Evolutionary conservation across 2,797 vertebrate genomes (phyloP).

Genomic region (Crenuchus spilurus): DNA sequence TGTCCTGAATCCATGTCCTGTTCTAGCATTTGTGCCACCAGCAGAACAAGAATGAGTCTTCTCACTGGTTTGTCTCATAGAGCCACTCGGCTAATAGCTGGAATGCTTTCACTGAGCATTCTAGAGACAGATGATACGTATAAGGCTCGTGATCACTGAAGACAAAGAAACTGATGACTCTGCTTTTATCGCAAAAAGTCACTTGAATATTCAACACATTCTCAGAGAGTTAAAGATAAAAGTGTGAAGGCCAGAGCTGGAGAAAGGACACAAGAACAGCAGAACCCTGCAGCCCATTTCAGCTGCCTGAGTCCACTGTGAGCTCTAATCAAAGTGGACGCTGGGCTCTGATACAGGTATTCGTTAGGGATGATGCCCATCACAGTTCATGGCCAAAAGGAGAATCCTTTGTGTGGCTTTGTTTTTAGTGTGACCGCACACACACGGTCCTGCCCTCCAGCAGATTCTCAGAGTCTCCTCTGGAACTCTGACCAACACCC

Average conservation of each 20-base stretch:
- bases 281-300: conserved; percentile 13
- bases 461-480: conserved; percentile 1
- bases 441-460: not conserved
- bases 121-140: not conserved
- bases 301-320: not conserved
- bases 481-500: conserved; percentile 22
- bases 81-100: not conserved
- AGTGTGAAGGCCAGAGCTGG: conserved; percentile 2
- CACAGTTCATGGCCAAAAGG: conserved; percentile 3
- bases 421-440: conserved; percentile 1
- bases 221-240: not conserved
- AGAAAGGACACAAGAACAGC: conserved; percentile 24
- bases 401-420: not conserved
- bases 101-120: conserved; percentile 24
- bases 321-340: conserved; percentile 5
- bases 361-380: conserved; percentile 7
- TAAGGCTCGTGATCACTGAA: not conserved
- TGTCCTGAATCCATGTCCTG: not conserved
- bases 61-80: not conserved
- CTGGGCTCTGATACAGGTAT: not conserved
- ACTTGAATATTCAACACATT: conserved; percentile 9
- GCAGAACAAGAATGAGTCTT: conserved; percentile 4
- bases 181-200: not conserved
- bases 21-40: not conserved
- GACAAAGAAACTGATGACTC: conserved; percentile 11